Base-by-base conservation (phyloP, 2,797 vertebrate species). In the Mycteria americana region DNA sequence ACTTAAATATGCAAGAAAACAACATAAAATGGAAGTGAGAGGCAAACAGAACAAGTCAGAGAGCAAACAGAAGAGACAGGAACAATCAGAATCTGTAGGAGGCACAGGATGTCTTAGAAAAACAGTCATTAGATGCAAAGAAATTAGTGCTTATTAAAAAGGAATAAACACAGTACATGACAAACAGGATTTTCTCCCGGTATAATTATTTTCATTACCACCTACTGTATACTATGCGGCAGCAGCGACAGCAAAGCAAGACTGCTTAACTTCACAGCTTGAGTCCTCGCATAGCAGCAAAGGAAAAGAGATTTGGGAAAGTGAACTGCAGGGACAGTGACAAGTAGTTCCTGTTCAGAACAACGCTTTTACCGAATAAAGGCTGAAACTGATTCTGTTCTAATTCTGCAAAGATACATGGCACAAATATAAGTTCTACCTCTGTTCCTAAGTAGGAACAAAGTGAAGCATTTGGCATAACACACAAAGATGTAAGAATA, bases 341-440 rank as follows among this genome's bases (percentile, higher is more conserved):
- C 19, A 1, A 10, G 28, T 1, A 30, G 56, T 0, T 45, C n/a
- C 72, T 33, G 78, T 10, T 46, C 54, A 16, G 12, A 50, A 8
- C 3, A 1, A 21, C 0, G 2, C 37, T 23, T 24, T 17, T 13
- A 46, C 50, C 6, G 0, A 30, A 4, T 5, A 35, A 11, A 35
- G 74, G 30, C 54, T 48, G 31, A 23, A 78, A 22, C 17, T 1
- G 9, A 27, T 7, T 16, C 65, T 25, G 30, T 10, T 22, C 63
- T 24, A 17, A 9, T 18, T 69, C 68, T 75, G 73, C 31, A 68
- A 24, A 74, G 41, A 28, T 0, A 56, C 54, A 10, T 11, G 50
- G 48, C 56, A 41, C 37, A 59, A 53, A 33, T 3, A 0, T 2
- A 27, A 24, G 30, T 16, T 35, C 77, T 59, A 7, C 15, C 8